phyloP scores from a whole-genome alignment of 2,888 invertebrate genomes.

The Gandaritis pyraliata region DNA sequence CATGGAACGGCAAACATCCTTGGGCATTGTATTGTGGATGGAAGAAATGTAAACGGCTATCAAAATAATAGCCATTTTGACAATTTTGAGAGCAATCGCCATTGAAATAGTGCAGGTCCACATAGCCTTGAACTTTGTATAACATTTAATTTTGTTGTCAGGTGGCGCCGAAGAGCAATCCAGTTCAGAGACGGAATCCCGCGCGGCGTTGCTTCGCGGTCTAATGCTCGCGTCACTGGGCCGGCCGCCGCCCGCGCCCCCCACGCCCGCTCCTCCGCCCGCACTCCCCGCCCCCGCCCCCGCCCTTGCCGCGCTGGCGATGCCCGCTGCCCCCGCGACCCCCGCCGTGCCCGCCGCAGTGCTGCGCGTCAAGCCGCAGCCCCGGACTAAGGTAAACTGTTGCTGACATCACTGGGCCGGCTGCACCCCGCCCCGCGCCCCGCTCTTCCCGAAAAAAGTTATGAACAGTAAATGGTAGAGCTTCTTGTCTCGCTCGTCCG shows the following conservation, averaged over 20 bases:
- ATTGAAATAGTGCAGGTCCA: no score
- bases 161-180: constrained; percentile 57
- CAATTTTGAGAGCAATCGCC: no score
- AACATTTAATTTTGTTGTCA: constrained; percentile 41
- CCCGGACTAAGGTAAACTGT: constrained; percentile 66
- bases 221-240: constrained; percentile 78
- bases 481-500: no score
- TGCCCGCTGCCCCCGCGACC: constrained; percentile 48
- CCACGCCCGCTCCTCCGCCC: constrained; percentile 40
- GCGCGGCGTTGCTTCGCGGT: constrained; percentile 75
- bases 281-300: constrained; percentile 48
- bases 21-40: no score
- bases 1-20: no score
- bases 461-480: no score
- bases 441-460: no score
- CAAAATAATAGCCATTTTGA: no score
- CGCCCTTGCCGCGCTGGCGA: constrained; percentile 48
- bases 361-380: constrained; percentile 73
- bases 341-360: constrained; percentile 47
- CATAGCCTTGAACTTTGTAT: neutral
- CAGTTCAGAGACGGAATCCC: constrained; percentile 65
- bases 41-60: no score
- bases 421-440: no score
- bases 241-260: constrained; percentile 45
- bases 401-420: no score